Evolutionary conservation across 2,888 invertebrate genomes (phyloP).

Genomic region (Xiphydria camelus): DNA sequence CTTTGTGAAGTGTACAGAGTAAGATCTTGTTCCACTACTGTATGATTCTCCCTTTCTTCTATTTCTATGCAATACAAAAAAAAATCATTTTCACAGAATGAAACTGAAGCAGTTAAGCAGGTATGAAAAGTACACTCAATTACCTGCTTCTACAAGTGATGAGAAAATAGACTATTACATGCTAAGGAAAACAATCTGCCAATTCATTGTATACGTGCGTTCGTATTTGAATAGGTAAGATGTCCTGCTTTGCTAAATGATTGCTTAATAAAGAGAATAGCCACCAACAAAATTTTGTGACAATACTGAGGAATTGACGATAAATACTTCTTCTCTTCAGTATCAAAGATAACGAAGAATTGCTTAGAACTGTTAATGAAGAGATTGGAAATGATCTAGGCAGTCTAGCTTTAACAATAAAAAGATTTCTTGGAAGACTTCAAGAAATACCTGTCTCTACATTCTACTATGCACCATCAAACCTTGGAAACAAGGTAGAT

Average conservation of each 20-base stretch:
- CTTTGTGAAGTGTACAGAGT: slow-evolving; percentile 43
- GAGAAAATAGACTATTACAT: slow-evolving; percentile 34
- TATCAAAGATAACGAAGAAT: slow-evolving; percentile 35
- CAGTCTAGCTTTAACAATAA: slow-evolving; percentile 35
- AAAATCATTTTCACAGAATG: slow-evolving; percentile 31
- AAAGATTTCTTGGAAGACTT: slow-evolving; percentile 40
- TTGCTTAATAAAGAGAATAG: not conserved
- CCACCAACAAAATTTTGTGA: slow-evolving; percentile 3
- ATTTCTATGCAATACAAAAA: too few relatives aligned
- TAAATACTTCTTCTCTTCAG: too few relatives aligned
- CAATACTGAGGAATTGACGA: too few relatives aligned
- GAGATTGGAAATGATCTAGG: slow-evolving; percentile 40
- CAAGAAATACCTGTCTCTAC: slow-evolving; percentile 51
- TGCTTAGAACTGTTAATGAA: slow-evolving; percentile 29
- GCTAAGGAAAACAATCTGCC: slow-evolving; percentile 35
- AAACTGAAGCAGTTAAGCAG: slow-evolving; percentile 39
- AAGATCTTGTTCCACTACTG: too few relatives aligned
- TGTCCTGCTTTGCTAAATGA: not conserved
- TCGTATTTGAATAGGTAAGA: slow-evolving; percentile 40
- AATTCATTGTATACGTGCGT: slow-evolving; percentile 40
- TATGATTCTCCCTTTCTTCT: too few relatives aligned
- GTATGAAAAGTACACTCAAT: slow-evolving; percentile 28
- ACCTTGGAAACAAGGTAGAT: slow-evolving; percentile 55
- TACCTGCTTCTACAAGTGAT: slow-evolving; percentile 1
- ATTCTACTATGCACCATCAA: slow-evolving; percentile 53